These are phyloP conservation scores for Xiphydria camelus DNA, from an alignment of 2,888 invertebrate species.

Conservation along the genomic window DNA sequence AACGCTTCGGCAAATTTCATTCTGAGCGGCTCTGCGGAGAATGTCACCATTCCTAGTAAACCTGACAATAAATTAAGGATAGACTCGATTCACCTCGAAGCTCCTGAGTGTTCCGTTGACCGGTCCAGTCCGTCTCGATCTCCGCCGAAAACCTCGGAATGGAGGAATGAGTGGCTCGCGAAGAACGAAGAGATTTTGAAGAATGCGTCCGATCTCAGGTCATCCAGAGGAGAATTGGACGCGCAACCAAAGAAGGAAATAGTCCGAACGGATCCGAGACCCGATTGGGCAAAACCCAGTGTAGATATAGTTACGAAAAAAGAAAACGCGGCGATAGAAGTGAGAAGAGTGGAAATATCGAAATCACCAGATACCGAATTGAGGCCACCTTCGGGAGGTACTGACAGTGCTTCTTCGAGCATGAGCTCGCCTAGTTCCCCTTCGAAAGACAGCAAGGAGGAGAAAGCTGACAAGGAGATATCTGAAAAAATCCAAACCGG, in stretches of 20 bases:
- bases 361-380: constrained; percentile 48
- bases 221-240: constrained; percentile 28
- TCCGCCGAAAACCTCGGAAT: constrained; percentile 49
- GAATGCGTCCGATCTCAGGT: constrained; percentile 38
- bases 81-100: constrained; percentile 35
- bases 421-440: constrained; percentile 54
- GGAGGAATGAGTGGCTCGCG: constrained; percentile 52
- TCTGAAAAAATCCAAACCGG: constrained; percentile 52
- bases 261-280: constrained; percentile 40
- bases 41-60: constrained; percentile 21
- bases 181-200: constrained; percentile 50
- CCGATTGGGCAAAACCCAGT: constrained; percentile 50
- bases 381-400: constrained; percentile 44
- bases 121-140: constrained; percentile 39
- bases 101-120: constrained; percentile 36
- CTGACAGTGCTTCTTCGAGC: constrained; percentile 51
- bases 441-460: constrained; percentile 52
- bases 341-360: constrained; percentile 32
- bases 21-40: constrained; percentile 37
- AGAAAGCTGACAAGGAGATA: constrained; percentile 52
- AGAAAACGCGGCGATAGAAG: constrained; percentile 28
- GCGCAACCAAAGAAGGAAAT: constrained; percentile 30
- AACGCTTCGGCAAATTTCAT: constrained; percentile 39
- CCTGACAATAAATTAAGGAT: constrained; percentile 24
- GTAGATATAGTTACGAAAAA: constrained; percentile 40